Percentiles rank a stretch among this genome's conserved stretches.
phyloP scores from a whole-genome alignment of 30 jellyfish, hydroid and myxozoan genomes.

The Chrysaora quinquecirrha region DNA sequence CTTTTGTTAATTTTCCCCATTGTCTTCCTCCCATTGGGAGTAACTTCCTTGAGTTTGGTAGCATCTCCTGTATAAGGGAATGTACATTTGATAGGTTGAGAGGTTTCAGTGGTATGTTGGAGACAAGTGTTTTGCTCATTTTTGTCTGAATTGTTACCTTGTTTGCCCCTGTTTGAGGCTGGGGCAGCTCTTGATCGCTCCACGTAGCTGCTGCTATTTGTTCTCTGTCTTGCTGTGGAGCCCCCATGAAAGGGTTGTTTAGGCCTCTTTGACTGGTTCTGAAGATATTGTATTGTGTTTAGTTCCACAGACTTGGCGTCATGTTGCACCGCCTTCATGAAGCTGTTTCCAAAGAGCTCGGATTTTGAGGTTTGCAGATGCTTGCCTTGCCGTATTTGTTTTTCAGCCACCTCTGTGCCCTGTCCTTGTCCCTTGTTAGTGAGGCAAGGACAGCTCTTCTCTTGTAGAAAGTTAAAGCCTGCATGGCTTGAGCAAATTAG shows the following conservation, averaged over 20 bases:
- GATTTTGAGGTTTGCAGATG: not conserved
- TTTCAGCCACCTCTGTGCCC: slow-evolving; percentile 1
- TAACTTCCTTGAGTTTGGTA: not conserved
- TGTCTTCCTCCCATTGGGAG: slow-evolving; percentile 7
- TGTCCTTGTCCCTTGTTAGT: not conserved
- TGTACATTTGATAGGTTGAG: not conserved
- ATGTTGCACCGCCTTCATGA: slow-evolving; percentile 4
- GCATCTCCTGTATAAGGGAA: not conserved
- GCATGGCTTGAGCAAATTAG: not conserved
- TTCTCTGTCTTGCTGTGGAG: slow-evolving; percentile 7
- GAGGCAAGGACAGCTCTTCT: slow-evolving; percentile 2
- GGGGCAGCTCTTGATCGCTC: not conserved
- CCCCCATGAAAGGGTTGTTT: slow-evolving; percentile 11
- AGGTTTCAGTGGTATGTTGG: slow-evolving; percentile 10
- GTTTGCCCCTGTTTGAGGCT: not conserved
- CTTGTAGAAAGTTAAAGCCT: not conserved
- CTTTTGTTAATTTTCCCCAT: slow-evolving; percentile 11
- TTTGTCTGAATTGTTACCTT: not conserved
- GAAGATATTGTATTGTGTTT: not conserved
- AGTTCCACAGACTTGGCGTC: slow-evolving; percentile 18
- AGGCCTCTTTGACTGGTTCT: not conserved
- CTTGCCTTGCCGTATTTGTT: not conserved
- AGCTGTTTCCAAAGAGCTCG: slow-evolving; percentile 3
- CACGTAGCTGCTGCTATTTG: not conserved
- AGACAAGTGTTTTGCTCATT: slow-evolving; percentile 1